phyloP scores from a whole-genome alignment of 2,888 invertebrate genomes.

The Lingula anatina region DNA sequence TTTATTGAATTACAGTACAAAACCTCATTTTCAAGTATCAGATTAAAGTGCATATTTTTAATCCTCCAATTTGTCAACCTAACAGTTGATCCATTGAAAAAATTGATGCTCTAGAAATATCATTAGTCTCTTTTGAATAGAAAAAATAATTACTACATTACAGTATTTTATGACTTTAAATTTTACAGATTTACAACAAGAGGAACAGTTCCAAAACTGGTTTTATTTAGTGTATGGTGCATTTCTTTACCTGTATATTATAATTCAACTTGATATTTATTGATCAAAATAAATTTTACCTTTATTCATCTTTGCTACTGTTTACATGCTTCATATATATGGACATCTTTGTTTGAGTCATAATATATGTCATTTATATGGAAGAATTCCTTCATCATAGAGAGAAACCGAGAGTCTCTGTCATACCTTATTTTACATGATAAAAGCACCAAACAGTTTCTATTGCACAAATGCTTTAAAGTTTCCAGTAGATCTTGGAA shows the following conservation, averaged over 20 bases:
- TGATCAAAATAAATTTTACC: conserved; percentile 1
- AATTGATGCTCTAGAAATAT: too few relatives aligned
- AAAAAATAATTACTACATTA: too few relatives aligned
- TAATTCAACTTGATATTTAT: not conserved
- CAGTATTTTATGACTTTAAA: too few relatives aligned
- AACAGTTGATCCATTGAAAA: too few relatives aligned
- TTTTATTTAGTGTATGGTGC: not conserved
- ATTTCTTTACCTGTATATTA: not conserved
- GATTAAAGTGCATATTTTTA: too few relatives aligned
- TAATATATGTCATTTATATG: conserved; percentile 23
- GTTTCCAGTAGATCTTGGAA: conserved; percentile 37
- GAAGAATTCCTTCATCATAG: conserved; percentile 25
- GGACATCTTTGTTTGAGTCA: conserved; percentile 31
- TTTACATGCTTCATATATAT: conserved; percentile 20
- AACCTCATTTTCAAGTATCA: too few relatives aligned
- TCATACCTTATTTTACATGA: conserved; percentile 44
- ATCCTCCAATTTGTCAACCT: too few relatives aligned
- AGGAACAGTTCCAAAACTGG: too few relatives aligned
- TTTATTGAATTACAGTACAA: too few relatives aligned
- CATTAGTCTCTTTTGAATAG: too few relatives aligned
- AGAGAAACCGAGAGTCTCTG: conserved; percentile 35
- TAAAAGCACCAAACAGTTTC: conserved; percentile 25
- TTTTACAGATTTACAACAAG: too few relatives aligned
- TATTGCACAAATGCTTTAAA: conserved; percentile 21
- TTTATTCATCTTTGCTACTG: not conserved